Evolutionary conservation across 2,888 invertebrate genomes (phyloP).

Genomic region (Tinea pellionella): DNA sequence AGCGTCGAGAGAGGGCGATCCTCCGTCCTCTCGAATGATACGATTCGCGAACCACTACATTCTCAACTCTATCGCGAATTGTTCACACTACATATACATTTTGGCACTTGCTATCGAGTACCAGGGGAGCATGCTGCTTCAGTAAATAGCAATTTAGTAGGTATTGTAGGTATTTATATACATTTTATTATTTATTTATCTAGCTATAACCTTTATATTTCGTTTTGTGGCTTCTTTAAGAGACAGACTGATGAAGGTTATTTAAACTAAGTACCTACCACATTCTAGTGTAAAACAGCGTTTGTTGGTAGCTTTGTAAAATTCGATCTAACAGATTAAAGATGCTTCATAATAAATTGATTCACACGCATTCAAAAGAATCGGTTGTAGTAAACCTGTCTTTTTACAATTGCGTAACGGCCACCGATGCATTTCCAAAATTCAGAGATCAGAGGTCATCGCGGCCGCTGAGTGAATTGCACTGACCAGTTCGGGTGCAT

Average conservation of each 20-base stretch:
- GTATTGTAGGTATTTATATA: neutral
- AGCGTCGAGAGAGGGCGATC: slow-evolving; percentile 56
- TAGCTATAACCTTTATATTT: no score
- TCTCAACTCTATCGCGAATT: slow-evolving; percentile 33
- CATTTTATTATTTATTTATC: no score
- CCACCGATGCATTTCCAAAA: slow-evolving; percentile 23
- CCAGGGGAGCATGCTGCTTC: slow-evolving; percentile 30
- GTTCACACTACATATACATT: slow-evolving; percentile 17
- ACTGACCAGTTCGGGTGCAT: slow-evolving; percentile 3
- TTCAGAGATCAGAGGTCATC: slow-evolving; percentile 46
- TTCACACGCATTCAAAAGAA: slow-evolving; percentile 30
- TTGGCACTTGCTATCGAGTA: slow-evolving; percentile 18
- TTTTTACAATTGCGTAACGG: slow-evolving; percentile 43
- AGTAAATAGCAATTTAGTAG: neutral
- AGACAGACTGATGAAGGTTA: no score
- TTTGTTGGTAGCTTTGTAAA: no score
- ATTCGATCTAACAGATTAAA: no score
- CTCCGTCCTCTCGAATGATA: slow-evolving; percentile 62
- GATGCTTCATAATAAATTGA: slow-evolving; percentile 33
- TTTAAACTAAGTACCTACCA: no score
- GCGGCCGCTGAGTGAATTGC: slow-evolving; percentile 18
- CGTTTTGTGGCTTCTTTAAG: no score
- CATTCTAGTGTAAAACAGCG: no score
- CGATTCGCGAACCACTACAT: slow-evolving; percentile 31
- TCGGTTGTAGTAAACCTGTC: slow-evolving; percentile 36